These are phyloP conservation scores for Drosophila flavopinicola DNA, from an alignment of 2,888 invertebrate species.

Conservation along the genomic window DNA sequence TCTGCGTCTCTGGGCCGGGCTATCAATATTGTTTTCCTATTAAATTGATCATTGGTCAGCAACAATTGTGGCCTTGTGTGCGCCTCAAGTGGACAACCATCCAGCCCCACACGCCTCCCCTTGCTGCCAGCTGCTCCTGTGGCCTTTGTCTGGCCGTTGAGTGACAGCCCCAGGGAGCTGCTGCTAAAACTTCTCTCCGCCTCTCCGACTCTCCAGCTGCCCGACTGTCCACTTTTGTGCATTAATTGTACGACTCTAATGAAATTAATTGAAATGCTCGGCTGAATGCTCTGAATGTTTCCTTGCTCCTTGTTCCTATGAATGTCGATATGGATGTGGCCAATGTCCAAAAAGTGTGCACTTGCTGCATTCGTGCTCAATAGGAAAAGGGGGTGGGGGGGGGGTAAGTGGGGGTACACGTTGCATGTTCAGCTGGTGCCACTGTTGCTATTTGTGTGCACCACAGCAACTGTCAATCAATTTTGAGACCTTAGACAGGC, in stretches of 20 bases:
- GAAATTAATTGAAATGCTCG: slow-evolving; percentile 69
- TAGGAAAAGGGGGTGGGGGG: not conserved
- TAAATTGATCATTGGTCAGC: slow-evolving; percentile 84
- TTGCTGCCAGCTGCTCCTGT: not conserved
- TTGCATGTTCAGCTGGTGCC: slow-evolving; percentile 7
- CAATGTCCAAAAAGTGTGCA: slow-evolving; percentile 7
- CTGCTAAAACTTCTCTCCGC: slow-evolving; percentile 15
- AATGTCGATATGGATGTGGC: slow-evolving; percentile 2
- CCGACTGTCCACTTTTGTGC: slow-evolving; percentile 48
- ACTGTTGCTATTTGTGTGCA: slow-evolving; percentile 30
- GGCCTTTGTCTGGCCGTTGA: slow-evolving; percentile 47
- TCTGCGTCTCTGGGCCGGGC: slow-evolving; percentile 40
- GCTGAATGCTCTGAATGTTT: slow-evolving; percentile 27
- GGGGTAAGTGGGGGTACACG: not conserved
- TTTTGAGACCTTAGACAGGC: not conserved
- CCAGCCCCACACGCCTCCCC: not conserved
- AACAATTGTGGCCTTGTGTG: slow-evolving; percentile 73
- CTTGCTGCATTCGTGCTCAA: slow-evolving; percentile 14
- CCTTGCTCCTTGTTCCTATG: not conserved
- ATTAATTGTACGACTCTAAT: slow-evolving; percentile 63
- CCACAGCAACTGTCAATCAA: slow-evolving; percentile 45
- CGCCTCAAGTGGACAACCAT: slow-evolving; percentile 22
- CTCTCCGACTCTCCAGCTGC: slow-evolving; percentile 28
- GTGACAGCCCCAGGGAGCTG: slow-evolving; percentile 54
- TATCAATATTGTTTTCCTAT: slow-evolving; percentile 84